phyloP scores from a whole-genome alignment of 2,113 vertebrate genomes.

The Ophiodon elongatus region DNA sequence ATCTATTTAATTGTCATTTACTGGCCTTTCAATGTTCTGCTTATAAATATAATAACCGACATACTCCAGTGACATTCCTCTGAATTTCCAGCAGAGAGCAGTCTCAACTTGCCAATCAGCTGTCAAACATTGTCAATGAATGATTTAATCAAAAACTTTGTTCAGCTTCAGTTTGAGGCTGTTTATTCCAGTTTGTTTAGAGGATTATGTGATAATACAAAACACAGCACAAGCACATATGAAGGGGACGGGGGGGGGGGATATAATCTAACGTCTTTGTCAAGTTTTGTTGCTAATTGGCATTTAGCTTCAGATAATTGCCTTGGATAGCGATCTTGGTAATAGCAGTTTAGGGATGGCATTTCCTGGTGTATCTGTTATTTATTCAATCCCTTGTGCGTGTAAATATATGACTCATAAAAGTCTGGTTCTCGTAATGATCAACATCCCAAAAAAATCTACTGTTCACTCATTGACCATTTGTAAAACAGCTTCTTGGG shows the following conservation, averaged over 20 bases:
- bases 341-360: neutral
- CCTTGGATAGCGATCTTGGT: neutral
- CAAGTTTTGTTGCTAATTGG: neutral
- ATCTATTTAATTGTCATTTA: neutral
- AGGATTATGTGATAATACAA: neutral
- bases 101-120: constrained; percentile 15
- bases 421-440: neutral
- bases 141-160: neutral
- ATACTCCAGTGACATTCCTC: neutral
- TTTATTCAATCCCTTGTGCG: neutral
- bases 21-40: neutral
- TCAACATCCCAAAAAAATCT: neutral
- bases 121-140: neutral
- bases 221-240: neutral
- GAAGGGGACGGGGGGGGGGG: neutral
- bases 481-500: neutral
- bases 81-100: constrained; percentile 68
- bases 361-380: neutral
- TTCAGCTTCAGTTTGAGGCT: neutral
- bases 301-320: neutral
- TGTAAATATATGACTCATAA: neutral
- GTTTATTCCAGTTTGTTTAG: neutral
- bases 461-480: neutral
- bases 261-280: neutral
- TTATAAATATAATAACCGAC: neutral